Evolutionary conservation across 2,888 invertebrate species (phyloP), one percentile per base, ranked within the genome.

Genomic region (Timema cristinae): DNA sequence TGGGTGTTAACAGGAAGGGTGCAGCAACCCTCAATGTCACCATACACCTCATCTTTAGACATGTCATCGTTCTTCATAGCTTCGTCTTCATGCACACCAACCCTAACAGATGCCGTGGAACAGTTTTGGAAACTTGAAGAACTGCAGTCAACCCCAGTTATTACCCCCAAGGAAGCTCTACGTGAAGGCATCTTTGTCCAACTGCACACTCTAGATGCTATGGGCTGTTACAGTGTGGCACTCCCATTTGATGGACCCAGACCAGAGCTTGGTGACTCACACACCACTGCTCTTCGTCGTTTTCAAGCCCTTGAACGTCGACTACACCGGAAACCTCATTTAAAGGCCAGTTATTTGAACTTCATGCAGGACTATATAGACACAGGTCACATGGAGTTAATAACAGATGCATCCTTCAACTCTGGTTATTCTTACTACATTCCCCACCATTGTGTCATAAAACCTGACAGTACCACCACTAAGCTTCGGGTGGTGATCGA

Each of bases 61-160:
- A 1, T 8, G 7, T 2, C 63, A 6, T 5, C 4, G 0, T 2
- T 4, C 32, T 2, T 13, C 0, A n/a, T n/a, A n/a, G n/a, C n/a
- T n/a, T n/a, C n/a, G n/a, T n/a, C n/a, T n/a, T n/a, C n/a, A n/a
- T n/a, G n/a, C n/a, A n/a, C n/a, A n/a, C n/a, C n/a, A n/a, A n/a
- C n/a, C n/a, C n/a, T n/a, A n/a, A n/a, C n/a, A 8, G 32, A 8
- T 13, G 6, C 8, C 63, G 11, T 32, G 32, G 48, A 48, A 9
- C 32, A 63, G 13, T 63, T 63, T 8, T 63, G 63, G 63, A 48
- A 63, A 63, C 47, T 63, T 47, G 47, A 47, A 47, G 47, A 63
- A 11, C 13, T 63, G 6, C 63, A 2, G 47, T 5, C 48, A 5
- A 5, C 32, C 9, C 32, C 16, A 9, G 6, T 47, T 63, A 16